phyloP scores from a whole-genome alignment of 2,797 vertebrate genomes.

The Centropyge bicolor region DNA sequence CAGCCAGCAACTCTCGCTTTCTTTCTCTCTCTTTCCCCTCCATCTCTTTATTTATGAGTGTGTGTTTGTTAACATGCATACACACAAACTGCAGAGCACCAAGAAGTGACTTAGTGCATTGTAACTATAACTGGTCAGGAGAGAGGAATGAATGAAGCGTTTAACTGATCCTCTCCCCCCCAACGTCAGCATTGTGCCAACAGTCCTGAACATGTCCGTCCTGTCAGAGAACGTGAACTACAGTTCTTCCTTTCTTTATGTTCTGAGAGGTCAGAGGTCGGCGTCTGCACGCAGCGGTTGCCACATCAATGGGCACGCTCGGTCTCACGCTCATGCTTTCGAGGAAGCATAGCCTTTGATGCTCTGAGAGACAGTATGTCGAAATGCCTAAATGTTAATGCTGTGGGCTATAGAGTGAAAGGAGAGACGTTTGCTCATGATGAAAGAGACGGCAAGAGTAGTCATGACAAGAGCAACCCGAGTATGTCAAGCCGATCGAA shows the following conservation, averaged over 20 bases:
- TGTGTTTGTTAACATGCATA: slow-evolving; percentile 25
- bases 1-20: slow-evolving; percentile 47
- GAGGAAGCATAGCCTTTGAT: slow-evolving; percentile 51
- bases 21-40: slow-evolving; percentile 33
- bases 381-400: slow-evolving; percentile 32
- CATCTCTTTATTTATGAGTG: slow-evolving; percentile 32
- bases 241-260: slow-evolving; percentile 27
- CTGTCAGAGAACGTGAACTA: slow-evolving; percentile 11
- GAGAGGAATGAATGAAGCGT: slow-evolving; percentile 35
- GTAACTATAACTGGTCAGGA: slow-evolving; percentile 36
- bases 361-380: slow-evolving; percentile 28
- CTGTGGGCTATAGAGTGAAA: slow-evolving; percentile 25
- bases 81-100: not conserved
- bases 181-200: slow-evolving; percentile 4
- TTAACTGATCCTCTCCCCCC: slow-evolving; percentile 18
- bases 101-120: slow-evolving; percentile 42
- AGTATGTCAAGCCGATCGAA: slow-evolving; percentile 17
- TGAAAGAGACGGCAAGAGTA: slow-evolving; percentile 36
- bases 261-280: slow-evolving; percentile 43
- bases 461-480: slow-evolving; percentile 25
- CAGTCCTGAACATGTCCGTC: slow-evolving; percentile 19
- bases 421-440: slow-evolving; percentile 22
- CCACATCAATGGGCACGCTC: slow-evolving; percentile 11
- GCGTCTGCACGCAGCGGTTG: not conserved
- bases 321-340: slow-evolving; percentile 60